Evolutionary conservation across 2,888 invertebrate genomes (phyloP).

Genomic region (Eretmocerus hayati): DNA sequence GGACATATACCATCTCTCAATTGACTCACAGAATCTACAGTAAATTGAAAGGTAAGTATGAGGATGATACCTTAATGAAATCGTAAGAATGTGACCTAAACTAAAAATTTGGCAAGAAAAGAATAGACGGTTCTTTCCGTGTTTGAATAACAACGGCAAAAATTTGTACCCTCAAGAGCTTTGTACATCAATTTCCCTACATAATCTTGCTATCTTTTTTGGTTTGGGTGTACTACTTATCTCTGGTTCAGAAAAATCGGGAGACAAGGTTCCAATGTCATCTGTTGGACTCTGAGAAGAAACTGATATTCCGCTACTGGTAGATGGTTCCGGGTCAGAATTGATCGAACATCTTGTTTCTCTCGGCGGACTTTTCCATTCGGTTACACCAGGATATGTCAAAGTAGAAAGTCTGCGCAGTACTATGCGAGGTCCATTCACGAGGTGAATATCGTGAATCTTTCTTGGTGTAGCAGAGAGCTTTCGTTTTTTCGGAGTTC

Average conservation of each 20-base stretch:
- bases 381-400: constrained; percentile 26
- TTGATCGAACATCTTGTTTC: not conserved
- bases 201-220: constrained; percentile 15
- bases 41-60: constrained; percentile 50
- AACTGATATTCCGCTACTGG: constrained; percentile 14
- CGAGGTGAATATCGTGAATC: constrained; percentile 7
- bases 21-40: constrained; percentile 51
- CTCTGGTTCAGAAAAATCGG: constrained; percentile 16
- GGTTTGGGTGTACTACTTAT: constrained; percentile 9
- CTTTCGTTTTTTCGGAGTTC: not conserved
- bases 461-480: constrained; percentile 6
- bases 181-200: constrained; percentile 7
- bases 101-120: no score
- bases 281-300: constrained; percentile 12
- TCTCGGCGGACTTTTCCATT: constrained; percentile 19
- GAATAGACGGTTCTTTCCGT: no score
- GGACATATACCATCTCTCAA: constrained; percentile 51
- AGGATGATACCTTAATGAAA: no score
- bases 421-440: constrained; percentile 27
- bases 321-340: constrained; percentile 15
- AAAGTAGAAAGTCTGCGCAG: constrained; percentile 32
- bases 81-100: no score
- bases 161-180: constrained; percentile 11
- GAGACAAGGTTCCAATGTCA: constrained; percentile 5
- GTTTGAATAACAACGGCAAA: constrained; percentile 10